A percentile compares a stretch with the other conserved stretches of the same genome.
phyloP scores from a whole-genome alignment of 1,140 invertebrate genomes.

The Antheraea mylitta region DNA sequence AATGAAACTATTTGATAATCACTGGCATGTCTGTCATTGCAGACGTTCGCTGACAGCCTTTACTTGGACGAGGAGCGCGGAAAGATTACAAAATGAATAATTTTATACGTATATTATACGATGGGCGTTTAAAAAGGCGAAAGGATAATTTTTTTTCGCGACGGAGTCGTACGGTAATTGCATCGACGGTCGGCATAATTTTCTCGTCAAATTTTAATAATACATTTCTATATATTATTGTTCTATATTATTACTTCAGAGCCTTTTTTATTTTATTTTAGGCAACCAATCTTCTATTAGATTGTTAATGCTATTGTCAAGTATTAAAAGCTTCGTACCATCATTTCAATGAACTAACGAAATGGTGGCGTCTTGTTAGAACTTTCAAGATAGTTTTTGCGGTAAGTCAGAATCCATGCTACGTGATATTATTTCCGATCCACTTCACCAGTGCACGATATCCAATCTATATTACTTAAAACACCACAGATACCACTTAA shows the following conservation, averaged over 20 bases:
- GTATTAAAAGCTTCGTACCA: too few species aligned
- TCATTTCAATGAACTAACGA: too few species aligned
- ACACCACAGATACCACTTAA: too few species aligned
- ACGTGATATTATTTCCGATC: too few species aligned
- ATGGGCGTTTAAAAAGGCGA: neutral
- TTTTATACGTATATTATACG: conserved; percentile 2
- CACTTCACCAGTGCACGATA: too few species aligned
- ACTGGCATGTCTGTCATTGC: neutral
- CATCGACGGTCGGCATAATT: neutral
- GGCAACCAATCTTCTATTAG: too few species aligned
- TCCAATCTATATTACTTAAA: too few species aligned
- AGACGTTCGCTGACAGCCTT: conserved; percentile 2
- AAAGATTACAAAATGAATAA: conserved; percentile 8
- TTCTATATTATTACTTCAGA: neutral
- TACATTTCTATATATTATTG: neutral
- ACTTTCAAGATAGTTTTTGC: too few species aligned
- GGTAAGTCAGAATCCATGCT: too few species aligned
- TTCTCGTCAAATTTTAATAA: neutral
- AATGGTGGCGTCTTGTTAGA: too few species aligned
- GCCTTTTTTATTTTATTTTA: too few species aligned
- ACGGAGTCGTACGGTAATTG: neutral
- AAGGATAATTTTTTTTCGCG: neutral
- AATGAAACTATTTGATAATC: neutral
- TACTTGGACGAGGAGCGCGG: neutral
- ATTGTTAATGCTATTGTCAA: too few species aligned